phyloP scores from a whole-genome alignment of 2,888 invertebrate genomes.

The Drosophila cracens region DNA sequence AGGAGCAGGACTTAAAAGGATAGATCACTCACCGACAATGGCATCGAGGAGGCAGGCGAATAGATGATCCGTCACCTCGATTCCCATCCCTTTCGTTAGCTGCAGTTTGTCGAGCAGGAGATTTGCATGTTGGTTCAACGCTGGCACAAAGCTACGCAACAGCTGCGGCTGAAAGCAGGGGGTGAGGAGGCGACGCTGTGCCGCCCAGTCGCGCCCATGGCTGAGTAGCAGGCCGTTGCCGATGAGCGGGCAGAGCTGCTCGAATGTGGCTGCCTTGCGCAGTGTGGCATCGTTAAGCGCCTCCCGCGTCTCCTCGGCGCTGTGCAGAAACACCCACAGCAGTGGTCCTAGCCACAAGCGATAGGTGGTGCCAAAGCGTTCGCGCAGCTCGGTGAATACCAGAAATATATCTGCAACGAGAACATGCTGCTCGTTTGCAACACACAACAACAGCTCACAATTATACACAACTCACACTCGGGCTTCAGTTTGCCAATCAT shows the following conservation, averaged over 20 bases:
- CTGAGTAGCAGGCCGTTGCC: constrained; percentile 83
- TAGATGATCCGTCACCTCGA: constrained; percentile 86
- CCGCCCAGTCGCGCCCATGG: constrained; percentile 86
- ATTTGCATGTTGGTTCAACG: constrained; percentile 88
- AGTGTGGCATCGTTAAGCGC: constrained; percentile 79
- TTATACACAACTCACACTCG: constrained; percentile 71
- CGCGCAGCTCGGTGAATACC: constrained; percentile 72
- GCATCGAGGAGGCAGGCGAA: constrained; percentile 88
- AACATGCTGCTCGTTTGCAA: background rate
- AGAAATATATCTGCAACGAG: constrained; percentile 71
- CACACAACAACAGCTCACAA: background rate
- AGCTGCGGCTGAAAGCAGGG: constrained; percentile 92
- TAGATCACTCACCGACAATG: constrained; percentile 86
- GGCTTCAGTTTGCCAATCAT: constrained; percentile 81
- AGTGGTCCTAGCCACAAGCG: constrained; percentile 83
- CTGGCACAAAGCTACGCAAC: constrained; percentile 88
- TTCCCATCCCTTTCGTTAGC: constrained; percentile 21
- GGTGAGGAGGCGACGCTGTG: constrained; percentile 89
- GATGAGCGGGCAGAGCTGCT: constrained; percentile 77
- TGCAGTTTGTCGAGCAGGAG: constrained; percentile 86
- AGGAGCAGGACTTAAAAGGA: background rate
- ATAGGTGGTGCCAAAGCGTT: constrained; percentile 74
- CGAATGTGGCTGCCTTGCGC: constrained; percentile 77
- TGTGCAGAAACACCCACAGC: constrained; percentile 83
- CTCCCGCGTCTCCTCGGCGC: constrained; percentile 79